Conservation (phyloP, 2,888 invertebrate species). For the Heteromyza rotundicornis region DNA sequence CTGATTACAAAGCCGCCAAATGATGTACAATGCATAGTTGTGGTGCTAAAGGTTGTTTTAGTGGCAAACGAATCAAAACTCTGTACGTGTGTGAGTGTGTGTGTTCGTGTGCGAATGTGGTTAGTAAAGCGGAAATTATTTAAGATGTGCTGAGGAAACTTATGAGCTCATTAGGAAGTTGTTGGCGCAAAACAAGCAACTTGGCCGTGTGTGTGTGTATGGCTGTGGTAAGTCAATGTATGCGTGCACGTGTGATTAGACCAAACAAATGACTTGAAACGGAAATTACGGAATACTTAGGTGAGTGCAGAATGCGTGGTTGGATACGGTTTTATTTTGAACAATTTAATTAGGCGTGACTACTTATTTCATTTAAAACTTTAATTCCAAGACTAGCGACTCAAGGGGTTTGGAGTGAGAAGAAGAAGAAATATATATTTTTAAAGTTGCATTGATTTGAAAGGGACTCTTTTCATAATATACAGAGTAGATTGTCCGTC, state of each 20-base stretch:
- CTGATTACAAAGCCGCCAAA: slow-evolving; percentile 25
- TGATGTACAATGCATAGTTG: slow-evolving; percentile 12
- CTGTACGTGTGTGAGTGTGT: not conserved
- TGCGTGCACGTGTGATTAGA: not conserved
- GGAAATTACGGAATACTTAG: slow-evolving; percentile 2
- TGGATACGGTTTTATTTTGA: too few relatives aligned
- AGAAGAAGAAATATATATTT: too few relatives aligned
- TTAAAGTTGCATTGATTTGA: too few relatives aligned
- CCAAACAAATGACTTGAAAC: too few relatives aligned
- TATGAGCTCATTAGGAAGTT: slow-evolving; percentile 20
- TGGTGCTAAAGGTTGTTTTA: not conserved
- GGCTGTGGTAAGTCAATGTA: not conserved
- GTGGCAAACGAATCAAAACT: not conserved
- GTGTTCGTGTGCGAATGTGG: not conserved
- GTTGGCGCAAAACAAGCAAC: not conserved
- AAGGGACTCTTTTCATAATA: too few relatives aligned
- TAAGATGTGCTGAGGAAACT: slow-evolving; percentile 13
- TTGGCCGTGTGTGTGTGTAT: not conserved
- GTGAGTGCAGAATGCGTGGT: too few relatives aligned
- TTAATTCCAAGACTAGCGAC: too few relatives aligned
- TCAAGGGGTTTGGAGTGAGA: too few relatives aligned
- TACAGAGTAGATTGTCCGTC: too few relatives aligned
- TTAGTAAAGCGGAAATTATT: slow-evolving; percentile 22
- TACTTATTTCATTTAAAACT: too few relatives aligned
- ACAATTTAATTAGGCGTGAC: too few relatives aligned